These are phyloP conservation scores for Cremastinae sp. DNA, from an alignment of 2,888 invertebrate genomes.

Conservation along the genomic window DNA sequence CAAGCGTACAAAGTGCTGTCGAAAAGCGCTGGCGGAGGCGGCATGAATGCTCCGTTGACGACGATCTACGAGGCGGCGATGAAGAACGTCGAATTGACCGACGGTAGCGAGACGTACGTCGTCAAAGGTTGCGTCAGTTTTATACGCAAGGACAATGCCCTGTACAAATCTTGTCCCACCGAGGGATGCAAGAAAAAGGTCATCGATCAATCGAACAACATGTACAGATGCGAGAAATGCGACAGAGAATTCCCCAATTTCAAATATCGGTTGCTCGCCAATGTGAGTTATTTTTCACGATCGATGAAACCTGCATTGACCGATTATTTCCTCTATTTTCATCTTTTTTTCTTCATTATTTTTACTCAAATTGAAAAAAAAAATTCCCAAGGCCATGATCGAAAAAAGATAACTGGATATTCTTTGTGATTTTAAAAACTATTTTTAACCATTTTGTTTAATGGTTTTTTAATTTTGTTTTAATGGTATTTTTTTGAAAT, in stretches of 20 bases:
- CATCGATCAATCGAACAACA: conserved; percentile 92
- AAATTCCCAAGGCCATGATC: too few species aligned
- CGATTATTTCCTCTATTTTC: conserved; percentile 4
- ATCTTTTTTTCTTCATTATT: conserved; percentile 66
- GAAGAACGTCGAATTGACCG: conserved; percentile 87
- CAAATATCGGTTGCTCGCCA: conserved; percentile 91
- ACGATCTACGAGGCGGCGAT: conserved; percentile 88
- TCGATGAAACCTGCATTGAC: background rate
- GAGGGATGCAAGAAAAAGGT: conserved; percentile 97
- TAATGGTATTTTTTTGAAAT: too few species aligned
- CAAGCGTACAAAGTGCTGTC: conserved; percentile 85
- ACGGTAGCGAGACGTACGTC: conserved; percentile 91
- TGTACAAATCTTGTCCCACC: conserved; percentile 95
- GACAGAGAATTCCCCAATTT: conserved; percentile 90
- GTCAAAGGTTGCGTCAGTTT: conserved; percentile 90
- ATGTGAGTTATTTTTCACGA: conserved; percentile 82
- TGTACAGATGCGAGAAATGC: conserved; percentile 98
- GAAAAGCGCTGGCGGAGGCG: conserved; percentile 80
- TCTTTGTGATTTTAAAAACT: too few species aligned
- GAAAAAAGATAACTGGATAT: too few species aligned
- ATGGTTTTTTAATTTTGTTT: too few species aligned
- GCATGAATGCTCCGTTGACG: conserved; percentile 85
- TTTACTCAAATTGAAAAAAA: too few species aligned
- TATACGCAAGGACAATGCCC: conserved; percentile 90
- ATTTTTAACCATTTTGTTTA: too few species aligned